phyloP scores from a whole-genome alignment of 2,888 invertebrate genomes.

The Spialia ferax region DNA sequence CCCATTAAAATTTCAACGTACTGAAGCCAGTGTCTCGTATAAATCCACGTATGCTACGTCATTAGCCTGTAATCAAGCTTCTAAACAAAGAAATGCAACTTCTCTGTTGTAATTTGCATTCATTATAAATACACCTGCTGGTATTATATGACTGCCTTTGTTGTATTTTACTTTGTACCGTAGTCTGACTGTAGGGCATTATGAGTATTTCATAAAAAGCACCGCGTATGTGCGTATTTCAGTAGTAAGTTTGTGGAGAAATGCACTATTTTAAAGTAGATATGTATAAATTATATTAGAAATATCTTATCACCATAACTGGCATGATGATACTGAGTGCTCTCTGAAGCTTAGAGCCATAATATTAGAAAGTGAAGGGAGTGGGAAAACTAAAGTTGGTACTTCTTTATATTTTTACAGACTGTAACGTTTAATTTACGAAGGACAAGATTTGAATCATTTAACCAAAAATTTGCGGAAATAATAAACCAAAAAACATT shows the following conservation, averaged over 20 bases:
- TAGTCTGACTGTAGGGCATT: constrained; percentile 3
- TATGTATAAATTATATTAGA: too few species aligned
- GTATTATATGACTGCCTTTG: constrained; percentile 7
- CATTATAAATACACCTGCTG: constrained; percentile 8
- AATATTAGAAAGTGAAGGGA: too few species aligned
- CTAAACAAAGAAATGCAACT: constrained; percentile 23
- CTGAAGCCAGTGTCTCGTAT: constrained; percentile 9
- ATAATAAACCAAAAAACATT: background rate
- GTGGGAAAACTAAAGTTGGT: too few species aligned
- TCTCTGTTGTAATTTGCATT: constrained; percentile 22
- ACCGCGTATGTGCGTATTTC: background rate
- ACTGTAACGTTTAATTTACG: too few species aligned
- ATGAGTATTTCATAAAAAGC: background rate
- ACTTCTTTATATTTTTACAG: too few species aligned
- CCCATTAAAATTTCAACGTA: constrained; percentile 19
- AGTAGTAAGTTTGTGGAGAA: background rate
- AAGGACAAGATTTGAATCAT: too few species aligned
- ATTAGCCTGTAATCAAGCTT: constrained; percentile 26
- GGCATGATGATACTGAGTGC: too few species aligned
- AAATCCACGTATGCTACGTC: constrained; percentile 10
- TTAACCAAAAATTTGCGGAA: background rate
- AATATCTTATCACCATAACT: too few species aligned
- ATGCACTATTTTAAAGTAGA: background rate
- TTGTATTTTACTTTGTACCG: background rate
- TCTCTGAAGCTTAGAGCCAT: too few species aligned